Percentiles rank a stretch among this genome's conserved stretches.
phyloP scores from a whole-genome alignment of 2,113 vertebrate species.

The Dipodomys ordii region DNA sequence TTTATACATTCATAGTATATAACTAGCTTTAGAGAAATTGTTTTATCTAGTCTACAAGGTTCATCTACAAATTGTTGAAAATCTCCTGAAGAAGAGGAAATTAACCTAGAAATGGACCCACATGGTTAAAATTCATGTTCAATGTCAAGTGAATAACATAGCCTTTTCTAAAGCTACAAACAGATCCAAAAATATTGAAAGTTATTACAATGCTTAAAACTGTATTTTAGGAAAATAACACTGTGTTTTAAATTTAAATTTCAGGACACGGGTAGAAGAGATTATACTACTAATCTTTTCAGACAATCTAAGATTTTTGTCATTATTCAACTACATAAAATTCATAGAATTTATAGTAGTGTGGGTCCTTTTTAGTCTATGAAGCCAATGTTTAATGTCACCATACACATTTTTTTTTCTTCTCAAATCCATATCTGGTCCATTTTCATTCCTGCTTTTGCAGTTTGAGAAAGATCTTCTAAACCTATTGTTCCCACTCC shows the following conservation, averaged over 20 bases:
- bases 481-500: neutral
- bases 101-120: neutral
- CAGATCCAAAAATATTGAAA: neutral
- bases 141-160: neutral
- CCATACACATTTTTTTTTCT: neutral
- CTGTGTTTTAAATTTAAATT: slow-evolving; percentile 9
- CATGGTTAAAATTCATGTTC: neutral
- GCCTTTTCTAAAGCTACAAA: neutral
- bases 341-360: too few relatives aligned
- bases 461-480: neutral
- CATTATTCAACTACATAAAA: too few relatives aligned
- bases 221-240: neutral
- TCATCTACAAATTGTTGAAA: neutral
- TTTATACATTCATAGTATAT: neutral
- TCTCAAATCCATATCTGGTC: neutral
- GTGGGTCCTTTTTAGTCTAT: neutral
- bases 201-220: neutral
- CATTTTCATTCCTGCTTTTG: neutral
- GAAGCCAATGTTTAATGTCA: neutral
- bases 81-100: neutral
- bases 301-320: neutral
- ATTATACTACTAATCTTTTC: neutral
- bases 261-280: neutral
- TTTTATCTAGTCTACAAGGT: neutral
- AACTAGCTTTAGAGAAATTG: too few relatives aligned